These are phyloP conservation scores for Priocnemis perturbator DNA, from an alignment of 2,888 invertebrate species.

Conservation along the genomic window DNA sequence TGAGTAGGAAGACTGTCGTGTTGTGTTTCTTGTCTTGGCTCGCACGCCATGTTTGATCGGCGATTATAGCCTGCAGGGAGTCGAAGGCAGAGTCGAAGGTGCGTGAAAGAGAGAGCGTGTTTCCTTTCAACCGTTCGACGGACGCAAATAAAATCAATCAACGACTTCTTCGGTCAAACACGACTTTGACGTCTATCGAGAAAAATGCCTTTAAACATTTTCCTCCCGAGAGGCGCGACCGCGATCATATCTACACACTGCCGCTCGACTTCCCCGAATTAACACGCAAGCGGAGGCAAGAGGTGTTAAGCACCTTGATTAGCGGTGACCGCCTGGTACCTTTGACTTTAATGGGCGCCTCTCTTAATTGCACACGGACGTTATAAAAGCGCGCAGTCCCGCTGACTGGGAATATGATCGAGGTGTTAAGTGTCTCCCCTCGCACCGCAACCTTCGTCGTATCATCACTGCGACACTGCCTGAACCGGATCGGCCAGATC, in stretches of 20 bases:
- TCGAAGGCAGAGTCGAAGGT: slow-evolving; percentile 4
- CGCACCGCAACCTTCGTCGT: background rate
- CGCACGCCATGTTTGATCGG: slow-evolving; percentile 58
- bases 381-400: slow-evolving; percentile 38
- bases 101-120: slow-evolving; percentile 18
- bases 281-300: slow-evolving; percentile 29
- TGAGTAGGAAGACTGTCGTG: slow-evolving; percentile 4
- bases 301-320: slow-evolving; percentile 66
- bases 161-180: slow-evolving; percentile 30
- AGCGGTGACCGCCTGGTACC: slow-evolving; percentile 49
- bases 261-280: slow-evolving; percentile 5
- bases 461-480: no score
- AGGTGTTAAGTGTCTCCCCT: slow-evolving; percentile 48
- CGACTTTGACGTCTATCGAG: slow-evolving; percentile 32
- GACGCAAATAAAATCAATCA: slow-evolving; percentile 57
- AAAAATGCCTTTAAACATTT: slow-evolving; percentile 37
- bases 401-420: slow-evolving; percentile 31
- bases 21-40: slow-evolving; percentile 31
- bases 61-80: slow-evolving; percentile 56
- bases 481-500: no score
- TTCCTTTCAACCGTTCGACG: no score
- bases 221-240: slow-evolving; percentile 27
- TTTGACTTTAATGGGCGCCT: slow-evolving; percentile 56
- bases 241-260: background rate
- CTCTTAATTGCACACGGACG: slow-evolving; percentile 51